Evolutionary conservation across 2,797 vertebrate genomes (phyloP).

Genomic region (Hapalemur alaotrensis): DNA sequence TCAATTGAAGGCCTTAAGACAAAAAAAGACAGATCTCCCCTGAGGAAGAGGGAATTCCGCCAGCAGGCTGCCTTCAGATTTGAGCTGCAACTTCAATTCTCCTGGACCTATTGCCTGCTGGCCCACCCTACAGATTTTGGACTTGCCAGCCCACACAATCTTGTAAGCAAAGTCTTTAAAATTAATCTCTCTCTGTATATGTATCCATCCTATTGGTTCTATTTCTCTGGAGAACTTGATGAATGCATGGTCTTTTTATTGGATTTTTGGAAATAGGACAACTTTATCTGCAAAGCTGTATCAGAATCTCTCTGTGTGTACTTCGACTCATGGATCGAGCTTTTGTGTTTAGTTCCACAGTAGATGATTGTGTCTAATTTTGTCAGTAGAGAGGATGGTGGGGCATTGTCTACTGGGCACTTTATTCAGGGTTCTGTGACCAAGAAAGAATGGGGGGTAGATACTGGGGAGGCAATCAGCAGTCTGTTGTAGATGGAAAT

Average conservation of each 20-base stretch:
- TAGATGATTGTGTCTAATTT: background rate
- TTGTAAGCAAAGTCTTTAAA: background rate
- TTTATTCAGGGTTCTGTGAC: background rate
- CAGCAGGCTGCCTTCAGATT: background rate
- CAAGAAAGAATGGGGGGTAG: background rate
- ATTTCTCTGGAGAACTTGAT: background rate
- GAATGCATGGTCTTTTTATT: background rate
- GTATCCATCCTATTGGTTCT: background rate
- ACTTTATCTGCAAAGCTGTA: background rate
- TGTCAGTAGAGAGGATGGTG: background rate
- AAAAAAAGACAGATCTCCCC: background rate
- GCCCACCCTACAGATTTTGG: background rate
- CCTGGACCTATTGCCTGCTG: background rate
- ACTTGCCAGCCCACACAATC: background rate
- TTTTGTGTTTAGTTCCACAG: background rate
- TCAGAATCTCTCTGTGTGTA: background rate
- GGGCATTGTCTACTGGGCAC: background rate
- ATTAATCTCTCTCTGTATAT: background rate
- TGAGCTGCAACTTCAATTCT: background rate
- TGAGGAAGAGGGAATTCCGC: background rate
- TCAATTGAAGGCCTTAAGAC: background rate
- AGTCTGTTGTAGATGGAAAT: background rate
- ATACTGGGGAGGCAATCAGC: background rate
- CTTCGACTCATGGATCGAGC: background rate
- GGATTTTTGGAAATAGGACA: background rate